Evolutionary conservation across 2,888 invertebrate species (phyloP).

Genomic region (Lithophane ornitopus): DNA sequence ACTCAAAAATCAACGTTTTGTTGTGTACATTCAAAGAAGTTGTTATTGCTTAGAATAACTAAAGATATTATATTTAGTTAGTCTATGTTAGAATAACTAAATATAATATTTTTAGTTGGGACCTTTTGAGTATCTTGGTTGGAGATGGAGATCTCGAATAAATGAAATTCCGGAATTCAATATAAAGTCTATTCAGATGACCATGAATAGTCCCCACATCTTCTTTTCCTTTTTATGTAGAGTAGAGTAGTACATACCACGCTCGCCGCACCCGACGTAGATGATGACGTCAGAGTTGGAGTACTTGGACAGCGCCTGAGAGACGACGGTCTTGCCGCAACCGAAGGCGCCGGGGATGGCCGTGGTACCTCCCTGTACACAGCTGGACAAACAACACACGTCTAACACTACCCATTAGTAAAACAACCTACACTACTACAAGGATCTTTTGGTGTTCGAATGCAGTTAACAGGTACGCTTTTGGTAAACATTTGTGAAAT

Average conservation of each 20-base stretch:
- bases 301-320: constrained; percentile 99
- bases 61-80: too few species aligned
- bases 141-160: too few species aligned
- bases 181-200: too few species aligned
- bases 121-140: too few species aligned
- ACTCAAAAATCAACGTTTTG: neutral
- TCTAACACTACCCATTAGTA: too few species aligned
- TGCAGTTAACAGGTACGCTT: neutral
- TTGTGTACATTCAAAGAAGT: neutral
- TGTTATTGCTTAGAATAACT: neutral
- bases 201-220: too few species aligned
- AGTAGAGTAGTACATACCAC: constrained; percentile 91
- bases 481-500: neutral
- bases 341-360: constrained; percentile 99
- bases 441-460: too few species aligned
- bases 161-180: too few species aligned
- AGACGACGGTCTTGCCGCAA: constrained; percentile 99
- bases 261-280: constrained; percentile 99
- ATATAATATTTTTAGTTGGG: too few species aligned
- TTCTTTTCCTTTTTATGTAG: neutral
- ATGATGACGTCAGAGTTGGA: constrained; percentile 99
- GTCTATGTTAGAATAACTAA: too few species aligned
- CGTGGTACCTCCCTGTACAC: constrained; percentile 99
- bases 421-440: neutral
- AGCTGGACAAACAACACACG: constrained; percentile 89